Conservation (phyloP, 2,113 vertebrate genomes). For the Cathartes aura region DNA sequence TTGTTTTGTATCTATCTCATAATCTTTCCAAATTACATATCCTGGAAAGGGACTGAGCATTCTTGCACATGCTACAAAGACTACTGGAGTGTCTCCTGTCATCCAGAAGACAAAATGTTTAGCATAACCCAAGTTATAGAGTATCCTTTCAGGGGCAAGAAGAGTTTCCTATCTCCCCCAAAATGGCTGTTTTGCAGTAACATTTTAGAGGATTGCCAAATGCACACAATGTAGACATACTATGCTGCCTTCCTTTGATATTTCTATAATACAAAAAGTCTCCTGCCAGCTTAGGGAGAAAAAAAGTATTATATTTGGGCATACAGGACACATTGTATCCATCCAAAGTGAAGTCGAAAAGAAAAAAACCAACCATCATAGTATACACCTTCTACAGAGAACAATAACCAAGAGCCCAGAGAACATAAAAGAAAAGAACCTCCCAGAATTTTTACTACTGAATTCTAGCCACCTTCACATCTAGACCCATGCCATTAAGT, state of each 20-base stretch:
- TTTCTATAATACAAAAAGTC: not conserved
- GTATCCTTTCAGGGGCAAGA: not conserved
- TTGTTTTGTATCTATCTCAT: not conserved
- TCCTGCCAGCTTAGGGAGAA: constrained; percentile 55
- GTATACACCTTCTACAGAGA: constrained; percentile 7
- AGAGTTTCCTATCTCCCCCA: not conserved
- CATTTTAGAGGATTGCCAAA: not conserved
- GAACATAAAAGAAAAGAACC: not conserved
- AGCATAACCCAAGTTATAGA: not conserved
- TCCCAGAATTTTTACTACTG: not conserved
- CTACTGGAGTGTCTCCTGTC: not conserved
- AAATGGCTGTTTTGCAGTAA: not conserved
- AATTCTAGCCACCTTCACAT: constrained; percentile 52
- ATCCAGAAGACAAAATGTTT: not conserved
- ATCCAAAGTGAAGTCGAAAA: not conserved
- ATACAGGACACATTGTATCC: not conserved
- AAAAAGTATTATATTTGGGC: not conserved
- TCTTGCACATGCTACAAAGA: not conserved
- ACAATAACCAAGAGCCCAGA: constrained; percentile 40
- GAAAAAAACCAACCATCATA: not conserved
- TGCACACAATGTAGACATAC: not conserved
- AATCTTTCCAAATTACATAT: not conserved
- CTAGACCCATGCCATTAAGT: constrained; percentile 54
- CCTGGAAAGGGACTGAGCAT: not conserved
- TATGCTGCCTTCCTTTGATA: not conserved